These are phyloP conservation scores for Bactericera cockerelli DNA, from an alignment of 1,140 invertebrate species.

Conservation along the genomic window DNA sequence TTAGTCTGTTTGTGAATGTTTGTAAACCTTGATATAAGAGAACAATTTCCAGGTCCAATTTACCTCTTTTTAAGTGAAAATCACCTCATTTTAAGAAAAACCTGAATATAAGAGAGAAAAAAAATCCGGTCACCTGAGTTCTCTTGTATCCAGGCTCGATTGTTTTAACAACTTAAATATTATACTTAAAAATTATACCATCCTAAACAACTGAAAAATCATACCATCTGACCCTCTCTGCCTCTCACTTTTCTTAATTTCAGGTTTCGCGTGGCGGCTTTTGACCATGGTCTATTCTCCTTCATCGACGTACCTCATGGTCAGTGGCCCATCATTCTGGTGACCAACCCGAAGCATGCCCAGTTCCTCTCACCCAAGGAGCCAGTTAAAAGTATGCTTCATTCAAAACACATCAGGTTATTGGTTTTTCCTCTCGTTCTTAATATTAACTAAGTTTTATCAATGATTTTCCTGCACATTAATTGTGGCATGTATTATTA, in stretches of 20 bases:
- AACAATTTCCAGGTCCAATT: too few relatives aligned
- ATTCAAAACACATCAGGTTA: slow-evolving; percentile 66
- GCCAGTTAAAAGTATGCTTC: slow-evolving; percentile 44
- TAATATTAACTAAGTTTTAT: background rate
- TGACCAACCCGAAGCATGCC: slow-evolving; percentile 81
- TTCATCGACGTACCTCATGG: slow-evolving; percentile 63
- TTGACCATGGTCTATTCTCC: slow-evolving; percentile 82
- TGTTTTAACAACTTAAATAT: too few relatives aligned
- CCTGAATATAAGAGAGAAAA: too few relatives aligned
- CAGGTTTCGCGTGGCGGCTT: slow-evolving; percentile 61
- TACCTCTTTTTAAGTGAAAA: too few relatives aligned
- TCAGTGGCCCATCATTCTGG: slow-evolving; percentile 63
- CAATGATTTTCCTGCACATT: background rate
- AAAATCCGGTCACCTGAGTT: too few relatives aligned
- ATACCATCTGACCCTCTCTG: too few relatives aligned
- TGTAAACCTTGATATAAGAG: too few relatives aligned
- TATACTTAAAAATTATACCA: too few relatives aligned
- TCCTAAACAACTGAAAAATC: too few relatives aligned
- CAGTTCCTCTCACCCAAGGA: slow-evolving; percentile 46
- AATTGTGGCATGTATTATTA: background rate
- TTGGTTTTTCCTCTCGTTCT: slow-evolving; percentile 9
- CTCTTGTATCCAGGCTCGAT: too few relatives aligned
- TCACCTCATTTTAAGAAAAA: too few relatives aligned
- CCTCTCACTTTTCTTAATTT: slow-evolving; percentile 19
- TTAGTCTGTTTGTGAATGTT: too few relatives aligned